phyloP scores from a whole-genome alignment of 2,888 invertebrate species.

The Himalopsyche tibetana region DNA sequence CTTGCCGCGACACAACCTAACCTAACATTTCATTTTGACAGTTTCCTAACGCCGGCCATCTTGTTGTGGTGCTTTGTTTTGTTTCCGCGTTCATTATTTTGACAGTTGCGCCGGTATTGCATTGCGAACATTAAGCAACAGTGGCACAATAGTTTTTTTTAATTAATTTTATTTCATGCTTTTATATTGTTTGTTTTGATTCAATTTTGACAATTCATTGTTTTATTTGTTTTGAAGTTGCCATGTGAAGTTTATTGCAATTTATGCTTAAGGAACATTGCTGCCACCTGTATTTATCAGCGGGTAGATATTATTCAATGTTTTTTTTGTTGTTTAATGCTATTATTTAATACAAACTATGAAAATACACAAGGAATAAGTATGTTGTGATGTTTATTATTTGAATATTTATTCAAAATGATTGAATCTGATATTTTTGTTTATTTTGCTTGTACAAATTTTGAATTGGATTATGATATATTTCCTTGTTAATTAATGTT shows the following conservation, averaged over 20 bases:
- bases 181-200: slow-evolving; percentile 43
- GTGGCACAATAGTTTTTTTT: not conserved
- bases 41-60: slow-evolving; percentile 45
- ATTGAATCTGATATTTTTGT: not conserved
- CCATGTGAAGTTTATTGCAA: slow-evolving; percentile 5
- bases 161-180: not conserved
- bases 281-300: slow-evolving; percentile 6
- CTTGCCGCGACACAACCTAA: slow-evolving; percentile 54
- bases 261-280: not conserved
- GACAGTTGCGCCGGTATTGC: slow-evolving; percentile 13
- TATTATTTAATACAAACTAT: not conserved
- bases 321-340: not conserved
- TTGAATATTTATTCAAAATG: not conserved
- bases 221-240: not conserved
- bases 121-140: not conserved
- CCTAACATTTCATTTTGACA: slow-evolving; percentile 54
- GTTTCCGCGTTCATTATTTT: not conserved
- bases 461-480: too few relatives aligned
- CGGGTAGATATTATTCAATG: slow-evolving; percentile 1
- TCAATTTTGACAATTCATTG: slow-evolving; percentile 1
- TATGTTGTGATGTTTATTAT: not conserved
- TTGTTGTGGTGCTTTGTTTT: slow-evolving; percentile 41
- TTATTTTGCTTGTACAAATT: too few relatives aligned
- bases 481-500: too few relatives aligned
- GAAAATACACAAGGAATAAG: not conserved